Base-by-base conservation (phyloP, 2,888 invertebrate genomes). In the Hypomecis atomaria region DNA sequence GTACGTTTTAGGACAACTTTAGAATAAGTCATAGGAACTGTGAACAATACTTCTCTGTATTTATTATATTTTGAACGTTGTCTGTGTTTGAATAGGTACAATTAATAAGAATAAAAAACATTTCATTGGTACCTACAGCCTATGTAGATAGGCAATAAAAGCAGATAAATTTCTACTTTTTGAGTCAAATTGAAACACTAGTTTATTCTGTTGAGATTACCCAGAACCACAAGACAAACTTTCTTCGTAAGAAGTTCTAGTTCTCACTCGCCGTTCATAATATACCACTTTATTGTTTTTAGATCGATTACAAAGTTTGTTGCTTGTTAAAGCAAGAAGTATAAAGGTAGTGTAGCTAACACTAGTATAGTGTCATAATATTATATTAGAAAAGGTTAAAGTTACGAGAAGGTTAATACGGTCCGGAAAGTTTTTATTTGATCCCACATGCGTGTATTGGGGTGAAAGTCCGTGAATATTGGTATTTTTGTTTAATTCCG, bases 191-290 rank as follows among this genome's bases (percentile, higher is more conserved):
- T 70, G 56, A 66, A 70, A 66, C 69, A 74, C 70, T 72, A 74
- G 66, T 72, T 74, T 70, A 70, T 71, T 64, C 67, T 63, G 63
- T 66, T 52, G 63, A 72, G 70, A 72, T 75, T 74, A 72, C 68
- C 62, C 65, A 47, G 57, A 63, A 70, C 62, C 65, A 47, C 56
- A 63, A 70, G 64, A 71, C 62, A 64, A 76, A 76, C 70, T 77
- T 77, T 61, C 65, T 62, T 70, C 37, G 47, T 69, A 68, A 73
- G 63, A 66, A 65, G 52, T 60, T 53, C 33, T 38, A 48, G 57
- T 54, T 33, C 44, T 56, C 48, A 43, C 42, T 52, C 55, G 10
- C 23, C 49, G 54, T 50, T 60, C 43, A 60, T 57, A 65, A 65
- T 53, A 60, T 45, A 59, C 48, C 65, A 56, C 53, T 61, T 59